These are phyloP conservation scores for Cephus runcator DNA, from an alignment of 2,888 invertebrate genomes.

Conservation along the genomic window DNA sequence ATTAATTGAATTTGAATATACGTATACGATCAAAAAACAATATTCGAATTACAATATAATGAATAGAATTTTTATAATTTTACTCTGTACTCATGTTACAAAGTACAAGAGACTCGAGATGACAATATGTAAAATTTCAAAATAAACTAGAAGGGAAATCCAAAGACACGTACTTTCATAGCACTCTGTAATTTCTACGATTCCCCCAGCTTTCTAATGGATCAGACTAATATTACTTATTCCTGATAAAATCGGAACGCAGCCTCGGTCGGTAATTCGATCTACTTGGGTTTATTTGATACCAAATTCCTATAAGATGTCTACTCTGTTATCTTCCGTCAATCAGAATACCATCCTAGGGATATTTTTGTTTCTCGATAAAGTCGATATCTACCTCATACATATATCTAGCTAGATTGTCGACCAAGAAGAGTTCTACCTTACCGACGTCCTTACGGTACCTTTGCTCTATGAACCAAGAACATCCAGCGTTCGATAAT, in stretches of 20 bases:
- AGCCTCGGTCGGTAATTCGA: background rate
- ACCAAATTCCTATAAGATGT: background rate
- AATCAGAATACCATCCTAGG: background rate
- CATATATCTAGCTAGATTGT: background rate
- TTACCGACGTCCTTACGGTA: background rate
- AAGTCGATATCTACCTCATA: background rate
- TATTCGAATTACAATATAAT: too few species aligned
- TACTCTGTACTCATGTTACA: too few species aligned
- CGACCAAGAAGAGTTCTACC: background rate
- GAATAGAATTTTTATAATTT: too few species aligned
- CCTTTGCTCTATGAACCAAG: background rate
- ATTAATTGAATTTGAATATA: too few species aligned
- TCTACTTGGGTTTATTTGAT: background rate
- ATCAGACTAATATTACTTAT: too few species aligned
- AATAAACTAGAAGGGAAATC: too few species aligned
- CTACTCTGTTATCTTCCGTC: background rate
- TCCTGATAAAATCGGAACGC: background rate
- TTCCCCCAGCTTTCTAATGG: too few species aligned
- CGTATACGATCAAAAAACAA: too few species aligned
- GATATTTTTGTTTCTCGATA: background rate
- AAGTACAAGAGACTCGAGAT: too few species aligned
- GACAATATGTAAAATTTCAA: too few species aligned
- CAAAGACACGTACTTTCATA: too few species aligned
- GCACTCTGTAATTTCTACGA: too few species aligned
- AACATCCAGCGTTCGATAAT: background rate